Base-by-base conservation (phyloP, 2,113 vertebrate species). In the Henicopernis longicauda region DNA sequence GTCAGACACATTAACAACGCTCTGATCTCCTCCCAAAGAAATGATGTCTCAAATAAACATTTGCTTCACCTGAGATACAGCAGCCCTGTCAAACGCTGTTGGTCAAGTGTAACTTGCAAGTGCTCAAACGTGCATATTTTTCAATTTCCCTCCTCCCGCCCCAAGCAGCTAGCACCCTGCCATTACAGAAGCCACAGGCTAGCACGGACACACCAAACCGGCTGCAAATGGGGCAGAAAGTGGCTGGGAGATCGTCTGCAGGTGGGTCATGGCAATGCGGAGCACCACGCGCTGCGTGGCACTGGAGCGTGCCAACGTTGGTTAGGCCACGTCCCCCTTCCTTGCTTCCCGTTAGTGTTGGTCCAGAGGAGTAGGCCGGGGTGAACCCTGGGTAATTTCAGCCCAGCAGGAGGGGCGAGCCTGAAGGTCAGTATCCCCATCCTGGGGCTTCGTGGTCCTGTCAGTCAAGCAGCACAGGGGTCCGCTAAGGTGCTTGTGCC, bases 171-270 rank as follows among this genome's bases (percentile, higher is more conserved):
- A 4, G 14, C 44, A 22, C 14, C 25, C 38, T 73, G 59, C 62
- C 7, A 1, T 17, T 62, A n/a, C 13, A 14, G 65, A 65, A 22
- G 47, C 61, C 61, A 29, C 21, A 3, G 13, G 4, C 23, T 34
- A 20, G 31, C 55, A n/a, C 0, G 1, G 47, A 13, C 4, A 11
- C 50, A 29, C 26, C 2, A 1, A 66, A 38, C 7, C 0, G 0
- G 32, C 26, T 36, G 47, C 25, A 45, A 27, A 36, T 0, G 0
- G 69, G 22, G 20, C 32, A 27, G 27, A 20, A 54, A 49, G 14
- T 1, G 3, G 14, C 38, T 13, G 19, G 40, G 32, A 45, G 29
- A 36, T 6, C 4, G 1, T 16, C 31, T 57, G 19, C 6, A 58
- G 38, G 14, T 16, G 22, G 38, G 6, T 32, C 0, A 2, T 0